These are phyloP conservation scores for Nomada fucata DNA, from an alignment of 2,888 invertebrate genomes.

Conservation along the genomic window DNA sequence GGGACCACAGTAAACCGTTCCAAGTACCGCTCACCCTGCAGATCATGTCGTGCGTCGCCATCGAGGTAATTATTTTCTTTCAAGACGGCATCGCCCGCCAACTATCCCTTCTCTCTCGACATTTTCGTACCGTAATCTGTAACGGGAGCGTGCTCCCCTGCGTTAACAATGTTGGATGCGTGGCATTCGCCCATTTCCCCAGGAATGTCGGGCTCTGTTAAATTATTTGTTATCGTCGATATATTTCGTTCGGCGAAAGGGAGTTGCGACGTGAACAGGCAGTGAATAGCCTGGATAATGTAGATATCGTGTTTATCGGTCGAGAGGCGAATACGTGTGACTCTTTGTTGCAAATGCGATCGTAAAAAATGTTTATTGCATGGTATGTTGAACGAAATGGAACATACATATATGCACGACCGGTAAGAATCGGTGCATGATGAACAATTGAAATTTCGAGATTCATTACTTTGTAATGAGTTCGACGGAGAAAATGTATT, in stretches of 20 bases:
- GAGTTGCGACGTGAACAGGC: conserved; percentile 26
- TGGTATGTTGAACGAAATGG: neutral
- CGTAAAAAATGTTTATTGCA: neutral
- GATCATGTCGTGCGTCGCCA: conserved; percentile 91
- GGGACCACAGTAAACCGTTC: conserved; percentile 86
- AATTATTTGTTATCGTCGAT: conserved; percentile 27
- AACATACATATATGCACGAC: too few species aligned
- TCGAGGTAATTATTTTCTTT: conserved; percentile 87
- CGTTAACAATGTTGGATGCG: neutral
- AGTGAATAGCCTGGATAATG: conserved; percentile 32
- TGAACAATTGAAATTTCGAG: neutral
- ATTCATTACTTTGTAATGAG: neutral
- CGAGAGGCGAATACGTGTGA: conserved; percentile 31
- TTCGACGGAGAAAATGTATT: neutral
- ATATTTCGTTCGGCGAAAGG: conserved; percentile 19
- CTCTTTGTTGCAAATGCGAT: neutral
- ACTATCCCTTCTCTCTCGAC: conserved; percentile 17
- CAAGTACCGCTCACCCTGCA: conserved; percentile 89
- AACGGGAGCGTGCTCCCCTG: neutral
- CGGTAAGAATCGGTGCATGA: neutral
- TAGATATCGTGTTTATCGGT: conserved; percentile 32
- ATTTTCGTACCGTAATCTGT: conserved; percentile 14
- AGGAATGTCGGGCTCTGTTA: neutral
- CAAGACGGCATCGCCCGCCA: conserved; percentile 49
- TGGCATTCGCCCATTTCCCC: neutral